Evolutionary conservation across 2,113 vertebrate genomes (phyloP).

Genomic region (Mirza zaza): DNA sequence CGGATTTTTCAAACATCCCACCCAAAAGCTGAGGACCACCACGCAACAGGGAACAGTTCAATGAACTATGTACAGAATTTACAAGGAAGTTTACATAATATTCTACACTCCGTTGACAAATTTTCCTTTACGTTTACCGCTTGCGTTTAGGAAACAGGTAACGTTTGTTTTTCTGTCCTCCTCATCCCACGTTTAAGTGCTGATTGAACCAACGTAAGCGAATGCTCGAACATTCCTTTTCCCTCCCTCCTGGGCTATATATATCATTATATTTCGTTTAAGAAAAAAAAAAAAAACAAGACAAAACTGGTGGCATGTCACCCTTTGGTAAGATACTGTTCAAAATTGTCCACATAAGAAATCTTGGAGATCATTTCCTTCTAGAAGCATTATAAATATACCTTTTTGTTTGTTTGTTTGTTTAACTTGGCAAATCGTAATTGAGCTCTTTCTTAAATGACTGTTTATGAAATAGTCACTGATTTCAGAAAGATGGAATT

Average conservation of each 20-base stretch:
- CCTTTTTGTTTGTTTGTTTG: not conserved
- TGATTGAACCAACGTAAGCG: not conserved
- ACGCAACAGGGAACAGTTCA: slow-evolving; percentile 65
- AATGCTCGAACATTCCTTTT: slow-evolving; percentile 7
- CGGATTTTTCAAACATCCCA: slow-evolving; percentile 62
- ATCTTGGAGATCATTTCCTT: slow-evolving; percentile 37
- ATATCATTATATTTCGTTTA: slow-evolving; percentile 30
- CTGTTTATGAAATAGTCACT: slow-evolving; percentile 58
- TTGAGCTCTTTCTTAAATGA: slow-evolving; percentile 40
- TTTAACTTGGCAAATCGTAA: slow-evolving; percentile 48
- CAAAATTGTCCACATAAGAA: slow-evolving; percentile 17
- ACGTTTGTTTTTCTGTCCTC: not conserved
- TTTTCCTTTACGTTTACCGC: slow-evolving; percentile 15
- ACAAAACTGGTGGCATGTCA: not conserved
- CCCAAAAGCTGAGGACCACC: slow-evolving; percentile 66
- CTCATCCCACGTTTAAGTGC: not conserved
- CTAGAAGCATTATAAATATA: slow-evolving; percentile 42
- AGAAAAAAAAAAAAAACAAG: not conserved
- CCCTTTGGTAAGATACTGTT: slow-evolving; percentile 53
- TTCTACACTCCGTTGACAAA: slow-evolving; percentile 54
- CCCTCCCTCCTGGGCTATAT: not conserved
- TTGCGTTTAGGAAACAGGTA: slow-evolving; percentile 48
- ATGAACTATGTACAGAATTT: slow-evolving; percentile 80
- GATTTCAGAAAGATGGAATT: slow-evolving; percentile 54
- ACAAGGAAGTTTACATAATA: slow-evolving; percentile 75